These are phyloP conservation scores for Thamnophis elegans DNA, from an alignment of 2,797 vertebrate species.

Conservation along the genomic window DNA sequence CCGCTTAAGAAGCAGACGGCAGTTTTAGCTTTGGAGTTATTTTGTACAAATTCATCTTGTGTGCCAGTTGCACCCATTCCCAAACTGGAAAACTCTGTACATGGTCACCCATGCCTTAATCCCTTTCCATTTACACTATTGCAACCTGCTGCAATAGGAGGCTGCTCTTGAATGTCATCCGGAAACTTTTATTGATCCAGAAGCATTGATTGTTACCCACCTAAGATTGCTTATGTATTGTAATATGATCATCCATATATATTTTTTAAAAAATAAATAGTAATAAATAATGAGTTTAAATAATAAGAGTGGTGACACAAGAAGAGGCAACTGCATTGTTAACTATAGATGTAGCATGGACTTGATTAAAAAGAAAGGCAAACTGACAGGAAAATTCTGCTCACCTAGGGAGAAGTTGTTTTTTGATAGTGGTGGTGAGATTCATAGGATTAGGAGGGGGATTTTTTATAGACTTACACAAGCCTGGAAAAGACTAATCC, in stretches of 20 bases:
- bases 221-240: not conserved
- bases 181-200: not conserved
- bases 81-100: not conserved
- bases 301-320: not conserved
- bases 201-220: not conserved
- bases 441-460: not conserved
- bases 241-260: not conserved
- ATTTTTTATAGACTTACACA: not conserved
- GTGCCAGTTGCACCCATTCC: not conserved
- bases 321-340: not conserved
- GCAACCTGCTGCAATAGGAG: not conserved
- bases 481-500: not conserved
- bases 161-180: not conserved
- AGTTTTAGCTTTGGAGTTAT: not conserved
- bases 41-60: not conserved
- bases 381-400: not conserved
- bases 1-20: not conserved
- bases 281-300: not conserved
- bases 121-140: not conserved
- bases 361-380: not conserved
- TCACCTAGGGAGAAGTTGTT: not conserved
- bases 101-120: not conserved
- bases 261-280: not conserved
- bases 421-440: not conserved
- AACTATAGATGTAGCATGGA: not conserved